phyloP scores from a whole-genome alignment of 2,113 vertebrate genomes.

The Nannospalax galili region DNA sequence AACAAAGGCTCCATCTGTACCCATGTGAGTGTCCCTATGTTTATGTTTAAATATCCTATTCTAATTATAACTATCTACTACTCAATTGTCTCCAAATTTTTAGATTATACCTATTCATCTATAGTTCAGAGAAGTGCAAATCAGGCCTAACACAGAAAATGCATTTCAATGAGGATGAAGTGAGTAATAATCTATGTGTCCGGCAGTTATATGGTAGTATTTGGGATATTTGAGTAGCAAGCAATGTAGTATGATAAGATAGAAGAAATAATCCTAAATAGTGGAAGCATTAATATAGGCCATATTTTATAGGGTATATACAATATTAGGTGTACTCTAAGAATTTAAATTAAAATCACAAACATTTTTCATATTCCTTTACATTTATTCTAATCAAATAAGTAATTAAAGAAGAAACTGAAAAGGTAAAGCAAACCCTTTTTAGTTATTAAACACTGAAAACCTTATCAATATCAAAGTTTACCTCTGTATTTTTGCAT shows the following conservation, averaged over 20 bases:
- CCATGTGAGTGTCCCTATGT: neutral
- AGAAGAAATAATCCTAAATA: neutral
- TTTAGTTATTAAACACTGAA: neutral
- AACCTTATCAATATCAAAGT: constrained; percentile 36
- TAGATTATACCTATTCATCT: neutral
- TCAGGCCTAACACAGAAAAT: neutral
- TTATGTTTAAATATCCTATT: neutral
- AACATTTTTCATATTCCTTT: constrained; percentile 47
- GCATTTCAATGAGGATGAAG: neutral
- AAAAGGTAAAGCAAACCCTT: neutral
- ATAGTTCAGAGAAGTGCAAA: neutral
- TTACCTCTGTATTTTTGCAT: constrained; percentile 52
- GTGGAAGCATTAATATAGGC: neutral
- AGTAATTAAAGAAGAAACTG: neutral
- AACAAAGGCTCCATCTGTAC: neutral
- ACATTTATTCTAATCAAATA: constrained; percentile 40
- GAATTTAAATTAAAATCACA: neutral
- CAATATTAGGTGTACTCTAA: neutral
- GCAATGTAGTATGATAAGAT: neutral
- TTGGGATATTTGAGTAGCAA: neutral
- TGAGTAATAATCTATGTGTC: neutral
- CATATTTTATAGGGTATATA: neutral
- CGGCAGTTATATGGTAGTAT: neutral
- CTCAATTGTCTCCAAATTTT: neutral
- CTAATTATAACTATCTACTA: neutral